phyloP scores from a whole-genome alignment of 2,888 invertebrate species.

The Seira musarum region DNA sequence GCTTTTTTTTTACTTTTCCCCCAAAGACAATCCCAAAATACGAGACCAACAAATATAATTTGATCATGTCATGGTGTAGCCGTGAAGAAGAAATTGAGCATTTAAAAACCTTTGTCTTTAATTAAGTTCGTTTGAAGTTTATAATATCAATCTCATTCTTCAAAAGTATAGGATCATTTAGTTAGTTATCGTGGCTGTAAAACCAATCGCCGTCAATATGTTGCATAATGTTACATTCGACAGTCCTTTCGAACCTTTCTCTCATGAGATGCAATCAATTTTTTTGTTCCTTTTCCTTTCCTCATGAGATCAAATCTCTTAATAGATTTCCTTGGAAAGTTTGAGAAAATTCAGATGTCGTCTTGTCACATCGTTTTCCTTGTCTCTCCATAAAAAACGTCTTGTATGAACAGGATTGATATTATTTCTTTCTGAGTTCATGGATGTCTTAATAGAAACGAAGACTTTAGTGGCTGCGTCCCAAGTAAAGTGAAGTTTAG shows the following conservation, averaged over 20 bases:
- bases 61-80: not conserved
- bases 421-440: not conserved
- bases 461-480: not conserved
- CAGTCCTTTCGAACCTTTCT: not conserved
- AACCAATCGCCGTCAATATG: not conserved
- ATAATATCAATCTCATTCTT: not conserved
- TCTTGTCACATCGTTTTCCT: constrained; percentile 19
- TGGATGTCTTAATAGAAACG: not conserved
- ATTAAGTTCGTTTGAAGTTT: not conserved
- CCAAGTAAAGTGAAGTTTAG: not conserved
- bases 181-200: not conserved
- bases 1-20: no score
- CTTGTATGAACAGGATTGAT: not conserved
- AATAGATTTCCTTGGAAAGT: constrained; percentile 32
- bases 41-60: not conserved
- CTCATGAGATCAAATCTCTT: constrained; percentile 46
- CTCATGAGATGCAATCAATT: constrained; percentile 5
- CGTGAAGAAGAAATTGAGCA: not conserved
- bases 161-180: not conserved
- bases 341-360: constrained; percentile 10
- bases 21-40: no score
- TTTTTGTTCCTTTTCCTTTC: not conserved
- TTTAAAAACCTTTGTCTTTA: not conserved
- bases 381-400: not conserved
- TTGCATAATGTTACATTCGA: not conserved